These are phyloP conservation scores for Mesorhabditis spiculigera DNA, from an alignment of 2,888 invertebrate genomes.

Conservation along the genomic window DNA sequence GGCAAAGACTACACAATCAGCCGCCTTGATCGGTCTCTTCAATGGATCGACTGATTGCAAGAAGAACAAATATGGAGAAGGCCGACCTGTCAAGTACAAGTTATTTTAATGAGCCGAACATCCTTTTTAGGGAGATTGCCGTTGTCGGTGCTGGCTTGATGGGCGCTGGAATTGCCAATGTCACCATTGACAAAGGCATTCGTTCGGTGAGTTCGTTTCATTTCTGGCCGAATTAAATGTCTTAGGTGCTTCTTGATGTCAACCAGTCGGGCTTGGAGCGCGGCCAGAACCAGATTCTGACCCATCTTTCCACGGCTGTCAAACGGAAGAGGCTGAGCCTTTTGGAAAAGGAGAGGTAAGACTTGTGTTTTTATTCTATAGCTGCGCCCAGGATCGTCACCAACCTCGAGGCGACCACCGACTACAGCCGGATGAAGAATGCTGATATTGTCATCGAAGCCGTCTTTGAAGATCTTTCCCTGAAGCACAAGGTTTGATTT, in stretches of 20 bases:
- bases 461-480: conserved; percentile 89
- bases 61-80: conserved; percentile 91
- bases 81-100: conserved; percentile 60
- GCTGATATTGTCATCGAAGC: conserved; percentile 90
- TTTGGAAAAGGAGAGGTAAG: conserved; percentile 61
- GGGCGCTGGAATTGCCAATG: conserved; percentile 82
- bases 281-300: conserved; percentile 85
- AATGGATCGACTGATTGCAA: conserved; percentile 96
- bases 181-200: conserved; percentile 80
- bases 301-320: conserved; percentile 75
- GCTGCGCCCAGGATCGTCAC: conserved; percentile 69
- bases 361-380: not conserved
- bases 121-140: conserved; percentile 37
- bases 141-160: conserved; percentile 56
- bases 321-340: conserved; percentile 79
- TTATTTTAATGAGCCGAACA: not conserved
- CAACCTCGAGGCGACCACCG: conserved; percentile 75
- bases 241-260: not conserved
- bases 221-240: not conserved
- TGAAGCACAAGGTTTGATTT: conserved; percentile 78
- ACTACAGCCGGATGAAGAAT: conserved; percentile 78
- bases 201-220: conserved; percentile 63
- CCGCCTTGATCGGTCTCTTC: conserved; percentile 88
- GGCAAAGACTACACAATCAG: conserved; percentile 83
- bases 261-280: conserved; percentile 71